Conservation (phyloP, 1,140 invertebrate species). For the Bilobella aurantiaca region DNA sequence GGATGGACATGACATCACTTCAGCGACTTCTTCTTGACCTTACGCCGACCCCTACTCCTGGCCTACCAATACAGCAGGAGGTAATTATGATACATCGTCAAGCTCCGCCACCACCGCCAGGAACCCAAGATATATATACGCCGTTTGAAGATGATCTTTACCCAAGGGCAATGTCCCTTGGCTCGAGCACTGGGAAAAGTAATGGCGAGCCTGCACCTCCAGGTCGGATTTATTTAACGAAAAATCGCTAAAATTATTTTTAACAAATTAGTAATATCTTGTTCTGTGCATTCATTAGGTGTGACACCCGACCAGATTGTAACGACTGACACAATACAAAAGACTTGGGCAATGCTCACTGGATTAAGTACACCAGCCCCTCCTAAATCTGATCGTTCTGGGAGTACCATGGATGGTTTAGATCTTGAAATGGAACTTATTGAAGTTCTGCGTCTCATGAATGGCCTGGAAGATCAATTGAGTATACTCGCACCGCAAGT, state of each 20-base stretch:
- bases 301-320: neutral
- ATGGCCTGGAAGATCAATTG: constrained; percentile 15
- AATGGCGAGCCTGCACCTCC: neutral
- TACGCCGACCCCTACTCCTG: neutral
- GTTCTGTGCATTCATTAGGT: neutral
- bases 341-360: neutral
- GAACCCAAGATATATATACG: neutral
- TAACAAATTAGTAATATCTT: neutral
- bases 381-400: neutral
- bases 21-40: neutral
- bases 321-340: neutral
- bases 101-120: neutral
- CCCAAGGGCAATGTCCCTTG: neutral
- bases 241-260: neutral
- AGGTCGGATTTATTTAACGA: neutral
- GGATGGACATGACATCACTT: constrained; percentile 11
- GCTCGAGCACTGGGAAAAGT: neutral
- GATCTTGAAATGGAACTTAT: constrained; percentile 2
- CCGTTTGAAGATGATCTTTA: neutral
- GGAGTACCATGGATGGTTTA: neutral
- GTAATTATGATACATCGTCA: neutral
- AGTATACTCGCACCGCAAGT: constrained; percentile 13
- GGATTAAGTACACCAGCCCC: neutral
- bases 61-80: neutral
- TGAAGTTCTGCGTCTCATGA: constrained; percentile 9